Conservation (phyloP, 2,797 vertebrate species). For the Danio kyathit region DNA sequence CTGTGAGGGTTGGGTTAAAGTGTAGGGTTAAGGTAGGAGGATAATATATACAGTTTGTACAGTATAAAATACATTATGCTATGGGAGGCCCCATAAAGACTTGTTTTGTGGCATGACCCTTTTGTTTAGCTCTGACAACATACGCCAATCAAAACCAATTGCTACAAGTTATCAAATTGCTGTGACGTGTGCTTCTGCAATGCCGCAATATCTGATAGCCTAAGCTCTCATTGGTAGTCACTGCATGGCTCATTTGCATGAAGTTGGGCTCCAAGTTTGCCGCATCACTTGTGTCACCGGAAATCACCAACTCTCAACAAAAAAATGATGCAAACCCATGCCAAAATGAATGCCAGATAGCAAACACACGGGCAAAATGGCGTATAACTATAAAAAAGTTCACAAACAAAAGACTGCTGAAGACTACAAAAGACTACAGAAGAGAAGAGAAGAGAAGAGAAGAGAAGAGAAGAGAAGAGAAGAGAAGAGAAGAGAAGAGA, state of each 20-base stretch:
- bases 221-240: neutral
- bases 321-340: neutral
- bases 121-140: neutral
- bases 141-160: neutral
- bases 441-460: conserved; percentile 23
- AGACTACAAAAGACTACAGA: neutral
- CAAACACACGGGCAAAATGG: neutral
- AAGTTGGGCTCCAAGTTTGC: conserved; percentile 2
- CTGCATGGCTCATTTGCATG: neutral
- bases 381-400: conserved; percentile 1
- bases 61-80: too few relatives aligned
- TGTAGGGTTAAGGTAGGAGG: too few relatives aligned
- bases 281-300: neutral
- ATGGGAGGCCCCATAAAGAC: too few relatives aligned
- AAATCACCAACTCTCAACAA: neutral
- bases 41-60: too few relatives aligned
- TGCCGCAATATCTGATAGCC: neutral
- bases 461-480: neutral
- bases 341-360: neutral
- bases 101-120: too few relatives aligned
- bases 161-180: neutral
- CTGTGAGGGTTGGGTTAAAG: too few relatives aligned
- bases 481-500: conserved; percentile 24
- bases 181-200: neutral
- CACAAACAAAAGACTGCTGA: conserved; percentile 1